Evolutionary conservation across 1,140 invertebrate genomes (phyloP).

Genomic region (Aphaenogaster ashmeadi): DNA sequence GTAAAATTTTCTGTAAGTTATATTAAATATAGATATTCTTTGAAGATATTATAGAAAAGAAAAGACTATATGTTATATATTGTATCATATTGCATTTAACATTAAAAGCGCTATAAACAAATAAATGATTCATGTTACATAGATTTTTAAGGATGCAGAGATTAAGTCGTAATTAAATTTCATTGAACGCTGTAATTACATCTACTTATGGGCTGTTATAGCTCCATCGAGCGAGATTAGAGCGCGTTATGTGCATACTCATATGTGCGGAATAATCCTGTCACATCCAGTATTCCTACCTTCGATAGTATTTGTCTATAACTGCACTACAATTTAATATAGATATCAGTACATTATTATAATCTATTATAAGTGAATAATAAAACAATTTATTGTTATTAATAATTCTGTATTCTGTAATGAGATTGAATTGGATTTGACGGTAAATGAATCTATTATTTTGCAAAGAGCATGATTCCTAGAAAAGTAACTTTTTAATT

Average conservation of each 20-base stretch:
- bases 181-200: conserved; percentile 37
- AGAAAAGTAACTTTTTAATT: not conserved
- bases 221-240: conserved; percentile 38
- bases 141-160: not conserved
- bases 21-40: not conserved
- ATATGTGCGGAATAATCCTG: conserved; percentile 41
- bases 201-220: conserved; percentile 30
- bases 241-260: conserved; percentile 24
- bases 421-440: not conserved
- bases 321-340: not conserved
- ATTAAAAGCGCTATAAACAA: not conserved
- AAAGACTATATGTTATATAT: not conserved
- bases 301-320: conserved; percentile 14
- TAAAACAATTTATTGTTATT: not conserved
- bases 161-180: conserved; percentile 28
- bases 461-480: not conserved
- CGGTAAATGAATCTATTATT: not conserved
- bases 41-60: too few relatives aligned
- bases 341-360: conserved; percentile 20
- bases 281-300: conserved; percentile 17
- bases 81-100: not conserved
- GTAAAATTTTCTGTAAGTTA: not conserved
- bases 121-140: not conserved
- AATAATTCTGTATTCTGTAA: not conserved
- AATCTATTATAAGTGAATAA: conserved; percentile 29